These are phyloP conservation scores for Thera obeliscata DNA, from an alignment of 2,888 invertebrate genomes.

Conservation along the genomic window DNA sequence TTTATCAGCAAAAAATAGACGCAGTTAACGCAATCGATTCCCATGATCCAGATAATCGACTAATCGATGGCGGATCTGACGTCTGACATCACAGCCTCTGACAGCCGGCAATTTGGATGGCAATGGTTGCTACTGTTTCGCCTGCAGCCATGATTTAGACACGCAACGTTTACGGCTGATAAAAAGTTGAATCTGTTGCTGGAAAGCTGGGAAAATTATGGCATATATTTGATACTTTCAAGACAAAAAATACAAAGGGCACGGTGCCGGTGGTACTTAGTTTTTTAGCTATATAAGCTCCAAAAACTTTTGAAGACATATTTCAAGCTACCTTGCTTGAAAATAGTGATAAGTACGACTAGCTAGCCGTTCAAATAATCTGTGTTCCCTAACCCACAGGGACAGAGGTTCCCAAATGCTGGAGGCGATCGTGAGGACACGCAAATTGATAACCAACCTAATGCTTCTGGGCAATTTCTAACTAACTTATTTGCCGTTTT, in stretches of 20 bases:
- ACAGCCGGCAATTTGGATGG: conserved; percentile 68
- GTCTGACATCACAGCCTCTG: conserved; percentile 51
- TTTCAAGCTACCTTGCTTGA: too few species aligned
- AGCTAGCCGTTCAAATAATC: conserved; percentile 5
- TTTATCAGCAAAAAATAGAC: not conserved
- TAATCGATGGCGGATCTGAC: conserved; percentile 53
- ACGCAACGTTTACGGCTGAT: conserved; percentile 53
- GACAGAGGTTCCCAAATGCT: conserved; percentile 43
- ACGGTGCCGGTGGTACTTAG: too few species aligned
- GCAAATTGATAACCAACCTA: conserved; percentile 60
- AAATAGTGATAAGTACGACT: not conserved
- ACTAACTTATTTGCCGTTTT: conserved; percentile 48
- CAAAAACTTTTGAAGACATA: not conserved
- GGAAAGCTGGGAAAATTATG: conserved; percentile 22
- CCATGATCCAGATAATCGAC: conserved; percentile 59
- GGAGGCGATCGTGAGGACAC: conserved; percentile 69
- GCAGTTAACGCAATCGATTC: conserved; percentile 58
- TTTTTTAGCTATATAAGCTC: too few species aligned
- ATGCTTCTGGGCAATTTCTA: conserved; percentile 58
- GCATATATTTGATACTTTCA: not conserved
- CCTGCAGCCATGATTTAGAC: conserved; percentile 61
- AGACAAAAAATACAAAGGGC: not conserved
- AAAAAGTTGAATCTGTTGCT: conserved; percentile 30
- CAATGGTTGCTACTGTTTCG: conserved; percentile 65
- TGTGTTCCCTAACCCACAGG: conserved; percentile 5